phyloP scores from a whole-genome alignment of 1,140 invertebrate species.

The Rhizoglyphus robini region DNA sequence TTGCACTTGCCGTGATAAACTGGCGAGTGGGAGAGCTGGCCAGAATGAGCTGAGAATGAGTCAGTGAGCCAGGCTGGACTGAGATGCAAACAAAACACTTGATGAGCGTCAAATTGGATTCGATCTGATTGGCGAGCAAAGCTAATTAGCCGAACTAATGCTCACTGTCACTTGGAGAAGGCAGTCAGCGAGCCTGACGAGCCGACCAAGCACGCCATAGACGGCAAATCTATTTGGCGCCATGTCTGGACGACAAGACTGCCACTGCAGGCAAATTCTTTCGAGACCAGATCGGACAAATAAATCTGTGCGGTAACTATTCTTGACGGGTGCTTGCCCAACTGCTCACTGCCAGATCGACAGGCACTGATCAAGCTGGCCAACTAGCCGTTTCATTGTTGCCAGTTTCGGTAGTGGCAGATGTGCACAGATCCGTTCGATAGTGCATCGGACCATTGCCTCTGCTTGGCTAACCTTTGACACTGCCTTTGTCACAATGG shows the following conservation, averaged over 20 bases:
- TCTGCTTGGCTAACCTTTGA: slow-evolving; percentile 7
- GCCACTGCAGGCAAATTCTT: too few relatives aligned
- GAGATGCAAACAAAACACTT: not conserved
- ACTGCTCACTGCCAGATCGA: not conserved
- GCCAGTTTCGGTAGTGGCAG: not conserved
- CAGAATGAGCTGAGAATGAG: too few relatives aligned
- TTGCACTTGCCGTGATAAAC: not conserved
- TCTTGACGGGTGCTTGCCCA: not conserved
- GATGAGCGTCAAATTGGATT: slow-evolving; percentile 6
- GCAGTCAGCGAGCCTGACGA: not conserved
- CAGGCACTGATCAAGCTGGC: not conserved
- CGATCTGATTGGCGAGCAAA: slow-evolving; percentile 11
- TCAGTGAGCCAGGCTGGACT: not conserved
- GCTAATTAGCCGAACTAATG: slow-evolving; percentile 10
- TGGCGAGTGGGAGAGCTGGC: not conserved
- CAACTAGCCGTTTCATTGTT: not conserved
- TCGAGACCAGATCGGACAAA: not conserved
- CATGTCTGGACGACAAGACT: not conserved
- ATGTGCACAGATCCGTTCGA: not conserved
- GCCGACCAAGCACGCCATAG: not conserved
- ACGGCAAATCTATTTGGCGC: slow-evolving; percentile 10
- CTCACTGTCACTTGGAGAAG: not conserved
- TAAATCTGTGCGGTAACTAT: slow-evolving; percentile 2
- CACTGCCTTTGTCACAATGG: not conserved
- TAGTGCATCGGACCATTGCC: not conserved